Base-by-base conservation (phyloP, 2,797 vertebrate species). In the Lophius americanus region DNA sequence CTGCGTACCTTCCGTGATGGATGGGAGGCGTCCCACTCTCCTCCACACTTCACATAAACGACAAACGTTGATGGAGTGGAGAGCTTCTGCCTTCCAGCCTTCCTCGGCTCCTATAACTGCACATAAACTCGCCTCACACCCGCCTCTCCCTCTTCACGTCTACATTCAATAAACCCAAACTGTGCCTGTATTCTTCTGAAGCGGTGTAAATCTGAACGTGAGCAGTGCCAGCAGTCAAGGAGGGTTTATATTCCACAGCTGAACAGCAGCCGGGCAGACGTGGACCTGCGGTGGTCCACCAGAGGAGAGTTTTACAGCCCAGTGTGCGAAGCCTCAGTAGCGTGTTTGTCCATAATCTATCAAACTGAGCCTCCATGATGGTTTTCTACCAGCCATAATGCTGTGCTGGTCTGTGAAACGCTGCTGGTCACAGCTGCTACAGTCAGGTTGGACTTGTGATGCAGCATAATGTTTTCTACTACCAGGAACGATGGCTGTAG, bases 291-390 rank as follows among this genome's bases (percentile, higher is more conserved):
- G 67, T 67, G 70, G 68, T 85, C 69, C 79, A 76, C 70, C 78
- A 79, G 80, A 68, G 64, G 68, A 4, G 51, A 69, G 75, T 76
- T 76, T 55, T 75, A 88, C 85, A 83, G 79, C 51, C 49, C 59
- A 51, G 68, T 52, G 59, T 76, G 78, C 79, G 72, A 81, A 73
- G 78, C 80, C 68, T 87, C 76, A 55, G 59, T 81, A 74, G 76
- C 86, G 73, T 51, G 68, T 78, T 80, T 73, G 62, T 70, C 66
- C 66, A 76, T 89, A 82, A 88, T 80, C 89, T 75, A 87, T 87
- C 74, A 76, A 47, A 42, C 58, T 55, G 72, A 54, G 66, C 56
- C 64, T 69, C 54, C 42, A 41, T 32, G 54, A 72, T 52, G 66
- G 59, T 52, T 75, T 67, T 36, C 38, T 41, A 70, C 50, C 60